A percentile compares a stretch with the other conserved stretches of the same genome.
phyloP scores from a whole-genome alignment of 2,888 invertebrate species.

The Alviniconcha strummeri region DNA sequence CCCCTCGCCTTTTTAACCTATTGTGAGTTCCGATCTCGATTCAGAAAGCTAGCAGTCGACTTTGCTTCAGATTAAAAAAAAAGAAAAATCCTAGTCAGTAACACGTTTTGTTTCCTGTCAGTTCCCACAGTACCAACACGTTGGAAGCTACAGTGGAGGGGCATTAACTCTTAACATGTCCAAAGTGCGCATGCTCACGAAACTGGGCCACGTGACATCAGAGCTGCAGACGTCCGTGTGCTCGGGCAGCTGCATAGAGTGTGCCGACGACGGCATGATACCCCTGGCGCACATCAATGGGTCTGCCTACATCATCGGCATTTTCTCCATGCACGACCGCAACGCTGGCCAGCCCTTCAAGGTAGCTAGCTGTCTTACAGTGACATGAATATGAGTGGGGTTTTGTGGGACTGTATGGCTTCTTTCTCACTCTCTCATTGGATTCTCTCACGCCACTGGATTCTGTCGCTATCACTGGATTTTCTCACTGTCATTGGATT shows the following conservation, averaged over 20 bases:
- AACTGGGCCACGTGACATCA: slow-evolving; percentile 17
- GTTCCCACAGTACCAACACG: slow-evolving; percentile 38
- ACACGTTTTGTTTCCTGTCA: neutral
- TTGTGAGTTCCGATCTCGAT: too few relatives aligned
- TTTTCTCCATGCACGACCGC: slow-evolving; percentile 60
- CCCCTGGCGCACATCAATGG: slow-evolving; percentile 53
- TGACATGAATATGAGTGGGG: neutral
- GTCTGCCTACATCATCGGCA: slow-evolving; percentile 56
- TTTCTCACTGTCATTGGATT: too few relatives aligned
- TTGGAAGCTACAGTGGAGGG: slow-evolving; percentile 40
- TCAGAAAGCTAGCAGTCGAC: neutral
- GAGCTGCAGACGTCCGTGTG: slow-evolving; percentile 50
- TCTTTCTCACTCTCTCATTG: neutral
- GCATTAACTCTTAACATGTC: slow-evolving; percentile 33
- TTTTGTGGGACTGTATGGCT: neutral
- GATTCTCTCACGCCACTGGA: too few relatives aligned
- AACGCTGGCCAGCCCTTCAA: slow-evolving; percentile 47
- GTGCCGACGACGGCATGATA: slow-evolving; percentile 45
- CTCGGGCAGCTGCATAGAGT: slow-evolving; percentile 47
- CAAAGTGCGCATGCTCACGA: slow-evolving; percentile 35
- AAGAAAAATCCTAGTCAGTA: neutral
- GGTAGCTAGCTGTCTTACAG: slow-evolving; percentile 3
- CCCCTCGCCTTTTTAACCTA: too few relatives aligned
- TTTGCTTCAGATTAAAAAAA: neutral
- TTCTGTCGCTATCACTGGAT: too few relatives aligned